Base-by-base conservation (phyloP, 2,113 vertebrate genomes). In the Argyrosomus japonicus region DNA sequence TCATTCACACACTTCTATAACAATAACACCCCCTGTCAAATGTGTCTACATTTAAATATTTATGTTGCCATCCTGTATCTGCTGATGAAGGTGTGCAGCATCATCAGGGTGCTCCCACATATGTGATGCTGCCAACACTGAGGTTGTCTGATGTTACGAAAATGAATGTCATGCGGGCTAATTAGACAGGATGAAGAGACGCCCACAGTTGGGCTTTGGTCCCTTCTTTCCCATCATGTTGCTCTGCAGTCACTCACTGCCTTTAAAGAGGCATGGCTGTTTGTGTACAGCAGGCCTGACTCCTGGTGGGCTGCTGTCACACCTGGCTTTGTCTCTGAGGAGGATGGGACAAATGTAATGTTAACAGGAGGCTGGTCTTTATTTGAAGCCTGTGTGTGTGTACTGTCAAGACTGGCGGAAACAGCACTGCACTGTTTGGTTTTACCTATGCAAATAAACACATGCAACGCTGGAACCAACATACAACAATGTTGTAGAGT, bases 241-340 rank as follows among this genome's bases (percentile, higher is more conserved):
- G 75, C 83, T 83, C 45, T 86, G 85, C 88, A 74, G 75, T 76
- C 58, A 10, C 64, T 75, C 8, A 9, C 69, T 50, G 50, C 27
- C 27, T 76, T 40, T 36, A 47, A 18, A 50, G 47, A 62, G 23
- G 57, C 27, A 74, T 17, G 63, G n/a, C 53, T 68, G 73, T 40
- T 36, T 68, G 79, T 87, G 51, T 56, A 32, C 21, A 23, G 47
- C 64, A 80, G 79, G 79, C 77, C 76, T 14, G 70, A 27, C 58
- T 80, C 14, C 47, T 63, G 73, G 29, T 3, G 14, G 56, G 47
- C 64, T 68, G 77, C 62, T 84, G 73, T 69, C 82, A 62, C 77
- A 70, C 65, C 79, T 82, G 62, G 40, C 65, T 75, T 82, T 78
- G 87, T 83, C 74, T 51, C 83, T 1, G 58, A 51, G 73, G 50